These are phyloP conservation scores for Bombyx mandarina DNA, from an alignment of 1,140 invertebrate species.

Conservation along the genomic window DNA sequence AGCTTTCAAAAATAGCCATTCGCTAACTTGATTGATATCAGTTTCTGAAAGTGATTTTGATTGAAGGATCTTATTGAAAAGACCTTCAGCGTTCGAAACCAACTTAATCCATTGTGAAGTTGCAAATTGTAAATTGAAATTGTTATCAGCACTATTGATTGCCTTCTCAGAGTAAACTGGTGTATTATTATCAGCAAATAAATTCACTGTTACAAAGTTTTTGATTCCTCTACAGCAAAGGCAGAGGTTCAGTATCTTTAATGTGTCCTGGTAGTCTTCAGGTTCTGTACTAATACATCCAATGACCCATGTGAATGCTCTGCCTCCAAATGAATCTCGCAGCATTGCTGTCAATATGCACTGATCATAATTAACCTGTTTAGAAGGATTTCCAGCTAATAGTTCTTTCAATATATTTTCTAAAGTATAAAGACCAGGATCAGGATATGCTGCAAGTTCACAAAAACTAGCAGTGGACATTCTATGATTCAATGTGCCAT, in stretches of 20 bases:
- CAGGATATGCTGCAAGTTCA: slow-evolving; percentile 74
- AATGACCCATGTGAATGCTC: slow-evolving; percentile 77
- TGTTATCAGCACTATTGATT: slow-evolving; percentile 56
- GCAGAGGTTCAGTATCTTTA: slow-evolving; percentile 75
- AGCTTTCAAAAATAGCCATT: slow-evolving; percentile 87
- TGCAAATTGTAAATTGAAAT: slow-evolving; percentile 83
- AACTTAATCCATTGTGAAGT: slow-evolving; percentile 86
- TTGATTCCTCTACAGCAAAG: slow-evolving; percentile 74
- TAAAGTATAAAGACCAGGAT: slow-evolving; percentile 74
- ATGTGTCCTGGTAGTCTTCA: slow-evolving; percentile 74
- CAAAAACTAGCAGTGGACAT: slow-evolving; percentile 80
- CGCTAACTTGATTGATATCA: slow-evolving; percentile 84
- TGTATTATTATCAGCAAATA: slow-evolving; percentile 76
- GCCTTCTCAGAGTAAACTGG: slow-evolving; percentile 67
- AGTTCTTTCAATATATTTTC: slow-evolving; percentile 75
- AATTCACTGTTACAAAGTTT: slow-evolving; percentile 78
- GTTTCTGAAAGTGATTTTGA: slow-evolving; percentile 75
- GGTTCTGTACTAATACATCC: slow-evolving; percentile 76
- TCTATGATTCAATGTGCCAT: slow-evolving; percentile 70
- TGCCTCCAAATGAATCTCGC: slow-evolving; percentile 78
- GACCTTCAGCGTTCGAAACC: slow-evolving; percentile 85
- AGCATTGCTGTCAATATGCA: slow-evolving; percentile 77
- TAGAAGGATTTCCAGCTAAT: slow-evolving; percentile 71
- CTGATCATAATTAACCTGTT: slow-evolving; percentile 74
- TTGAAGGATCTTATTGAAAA: slow-evolving; percentile 79